Evolutionary conservation across 2,888 invertebrate species (phyloP).

Genomic region (Hylaea fasciaria): DNA sequence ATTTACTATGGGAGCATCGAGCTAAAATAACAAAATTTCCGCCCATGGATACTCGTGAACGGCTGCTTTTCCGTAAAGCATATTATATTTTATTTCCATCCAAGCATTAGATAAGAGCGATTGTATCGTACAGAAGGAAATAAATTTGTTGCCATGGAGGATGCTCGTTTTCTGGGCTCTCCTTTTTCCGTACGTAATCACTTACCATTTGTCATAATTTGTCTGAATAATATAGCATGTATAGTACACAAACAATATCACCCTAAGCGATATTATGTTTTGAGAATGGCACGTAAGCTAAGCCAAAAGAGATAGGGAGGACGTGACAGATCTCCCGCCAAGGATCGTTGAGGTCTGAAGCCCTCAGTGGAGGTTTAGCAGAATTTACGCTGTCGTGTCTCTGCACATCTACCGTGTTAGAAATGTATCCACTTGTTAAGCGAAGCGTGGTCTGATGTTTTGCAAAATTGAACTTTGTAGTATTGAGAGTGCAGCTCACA

Average conservation of each 20-base stretch:
- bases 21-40: too few species aligned
- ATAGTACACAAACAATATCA: slow-evolving; percentile 11
- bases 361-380: slow-evolving; percentile 5
- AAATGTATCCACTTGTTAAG: background rate
- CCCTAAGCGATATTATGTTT: slow-evolving; percentile 5
- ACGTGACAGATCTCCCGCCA: slow-evolving; percentile 13
- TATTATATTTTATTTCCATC: too few species aligned
- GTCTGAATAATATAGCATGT: slow-evolving; percentile 8
- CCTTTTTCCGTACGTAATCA: slow-evolving; percentile 8
- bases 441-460: background rate
- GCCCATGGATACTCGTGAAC: too few species aligned
- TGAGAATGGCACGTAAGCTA: slow-evolving; percentile 2
- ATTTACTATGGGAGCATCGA: too few species aligned
- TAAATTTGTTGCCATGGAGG: slow-evolving; percentile 13
- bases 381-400: background rate
- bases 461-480: too few species aligned
- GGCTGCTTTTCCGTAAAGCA: too few species aligned
- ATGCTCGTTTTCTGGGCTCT: slow-evolving; percentile 13
- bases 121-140: too few species aligned
- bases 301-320: slow-evolving; percentile 8
- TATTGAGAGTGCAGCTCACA: too few species aligned
- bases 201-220: slow-evolving; percentile 13
- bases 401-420: background rate
- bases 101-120: too few species aligned
- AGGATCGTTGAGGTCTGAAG: slow-evolving; percentile 2